Base-by-base conservation (phyloP, 2,888 invertebrate genomes). In the Hypselothyrea guttata region DNA sequence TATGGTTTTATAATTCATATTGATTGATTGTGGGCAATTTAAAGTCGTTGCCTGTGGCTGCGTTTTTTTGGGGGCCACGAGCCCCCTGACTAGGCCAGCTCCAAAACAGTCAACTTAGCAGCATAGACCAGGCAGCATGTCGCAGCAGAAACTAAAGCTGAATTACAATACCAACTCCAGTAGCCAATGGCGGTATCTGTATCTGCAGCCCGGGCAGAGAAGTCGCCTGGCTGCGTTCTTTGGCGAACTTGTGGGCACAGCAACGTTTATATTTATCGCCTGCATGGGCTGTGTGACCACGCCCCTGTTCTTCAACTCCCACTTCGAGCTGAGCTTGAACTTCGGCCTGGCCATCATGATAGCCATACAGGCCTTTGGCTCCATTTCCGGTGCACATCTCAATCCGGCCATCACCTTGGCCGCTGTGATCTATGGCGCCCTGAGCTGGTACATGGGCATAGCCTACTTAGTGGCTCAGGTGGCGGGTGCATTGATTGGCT, bases 321-420 rank as follows among this genome's bases (percentile, higher is more conserved):
- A 88, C 45, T 77, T 90, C 9, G 87, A 87, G 46, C 77, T 81
- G 37, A 71, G 71, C 4, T 37, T 89, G 0, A 88, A 85, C 28
- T 95, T 95, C 75, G 95, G 95, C 40, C 89, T 95, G 44, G 91
- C 92, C 5, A 93, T 95, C 37, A 91, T 94, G 88, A 90, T 93
- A 31, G 91, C 93, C 65, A 92, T 95, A 52, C 93, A 93, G 92
- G 92, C 92, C 46, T 93, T 94, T 63, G 95, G 94, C 0, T 94
- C 94, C 78, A 91, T 95, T 57, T 95, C 95, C 38, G 94, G 94
- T 16, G 94, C 94, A 0, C 94, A 94, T 81, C 90, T 95, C 84
- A 95, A 95, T 88, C 95, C 95, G 0, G 92, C 93, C 1, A 93
- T 95, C 8, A 94, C 95, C 0, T 83, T 94, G 5, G 92, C 93